Evolutionary conservation across 1,140 invertebrate genomes (phyloP).

Genomic region (Diabrotica undecimpunctata): DNA sequence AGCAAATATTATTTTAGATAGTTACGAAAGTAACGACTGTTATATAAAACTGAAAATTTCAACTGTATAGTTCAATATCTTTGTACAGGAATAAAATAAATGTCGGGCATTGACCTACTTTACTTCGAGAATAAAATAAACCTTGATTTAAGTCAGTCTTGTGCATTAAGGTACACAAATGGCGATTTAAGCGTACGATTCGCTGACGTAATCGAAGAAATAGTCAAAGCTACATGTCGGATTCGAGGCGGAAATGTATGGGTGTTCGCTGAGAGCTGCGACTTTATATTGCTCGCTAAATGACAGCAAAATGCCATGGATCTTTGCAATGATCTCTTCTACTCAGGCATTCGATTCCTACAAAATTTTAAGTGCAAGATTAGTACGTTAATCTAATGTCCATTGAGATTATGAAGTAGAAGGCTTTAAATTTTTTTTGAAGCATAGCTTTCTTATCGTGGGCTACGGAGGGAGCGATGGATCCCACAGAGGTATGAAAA

Average conservation of each 20-base stretch:
- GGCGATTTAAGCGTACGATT: conserved; percentile 53
- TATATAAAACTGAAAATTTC: no score
- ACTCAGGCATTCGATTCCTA: conserved; percentile 74
- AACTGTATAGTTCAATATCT: no score
- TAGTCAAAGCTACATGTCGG: conserved; percentile 53
- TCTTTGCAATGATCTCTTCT: conserved; percentile 74
- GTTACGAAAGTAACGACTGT: no score
- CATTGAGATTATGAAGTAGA: no score
- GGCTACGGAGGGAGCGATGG: no score
- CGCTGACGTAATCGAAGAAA: conserved; percentile 57
- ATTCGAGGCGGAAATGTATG: conserved; percentile 50
- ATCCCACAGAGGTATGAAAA: no score
- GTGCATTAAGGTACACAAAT: conserved; percentile 6
- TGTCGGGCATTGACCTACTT: no score
- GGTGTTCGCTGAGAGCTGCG: conserved; percentile 52
- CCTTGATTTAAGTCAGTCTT: neutral
- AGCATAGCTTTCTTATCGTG: no score
- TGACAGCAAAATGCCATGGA: conserved; percentile 68
- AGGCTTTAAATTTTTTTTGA: no score
- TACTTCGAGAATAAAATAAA: no score
- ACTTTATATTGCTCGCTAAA: conserved; percentile 66
- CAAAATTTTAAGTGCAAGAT: conserved; percentile 32
- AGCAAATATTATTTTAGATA: no score
- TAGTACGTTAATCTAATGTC: neutral
- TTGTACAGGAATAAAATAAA: no score